These are phyloP conservation scores for Neostethus bicornis DNA, from an alignment of 2,797 vertebrate species.

Conservation along the genomic window DNA sequence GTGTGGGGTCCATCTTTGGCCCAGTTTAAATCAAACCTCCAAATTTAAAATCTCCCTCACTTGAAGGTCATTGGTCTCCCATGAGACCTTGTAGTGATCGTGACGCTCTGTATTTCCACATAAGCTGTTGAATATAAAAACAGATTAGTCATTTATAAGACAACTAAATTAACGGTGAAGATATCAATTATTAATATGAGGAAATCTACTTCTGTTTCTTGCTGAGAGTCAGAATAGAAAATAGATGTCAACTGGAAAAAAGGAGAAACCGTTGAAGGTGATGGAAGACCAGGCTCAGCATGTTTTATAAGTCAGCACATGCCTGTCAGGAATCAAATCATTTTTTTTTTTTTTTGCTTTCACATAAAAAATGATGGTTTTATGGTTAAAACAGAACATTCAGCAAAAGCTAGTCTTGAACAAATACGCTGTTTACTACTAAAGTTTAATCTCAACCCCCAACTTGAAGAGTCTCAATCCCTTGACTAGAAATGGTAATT, in stretches of 20 bases:
- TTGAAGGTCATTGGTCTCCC: constrained; percentile 25
- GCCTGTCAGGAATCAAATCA: neutral
- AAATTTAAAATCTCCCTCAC: constrained; percentile 36
- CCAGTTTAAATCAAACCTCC: constrained; percentile 51
- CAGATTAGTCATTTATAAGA: constrained; percentile 7
- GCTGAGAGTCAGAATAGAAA: neutral
- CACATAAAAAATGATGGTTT: neutral
- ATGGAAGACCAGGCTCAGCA: neutral
- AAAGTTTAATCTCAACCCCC: too few species aligned
- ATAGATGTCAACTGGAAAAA: neutral
- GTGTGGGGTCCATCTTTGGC: constrained; percentile 51
- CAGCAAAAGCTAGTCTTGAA: too few species aligned
- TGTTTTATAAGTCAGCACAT: neutral
- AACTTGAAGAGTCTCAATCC: too few species aligned
- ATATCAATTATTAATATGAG: neutral
- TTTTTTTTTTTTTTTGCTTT: neutral
- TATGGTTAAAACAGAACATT: neutral
- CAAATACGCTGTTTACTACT: too few species aligned
- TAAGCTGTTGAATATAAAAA: neutral
- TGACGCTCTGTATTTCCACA: constrained; percentile 26
- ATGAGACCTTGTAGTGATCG: constrained; percentile 34
- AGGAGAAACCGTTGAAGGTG: neutral
- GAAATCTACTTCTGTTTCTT: neutral
- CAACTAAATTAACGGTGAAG: neutral
- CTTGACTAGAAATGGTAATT: too few species aligned